These are phyloP conservation scores for Ptychochromis oligacanthus DNA, from an alignment of 2,113 vertebrate genomes.

Conservation along the genomic window DNA sequence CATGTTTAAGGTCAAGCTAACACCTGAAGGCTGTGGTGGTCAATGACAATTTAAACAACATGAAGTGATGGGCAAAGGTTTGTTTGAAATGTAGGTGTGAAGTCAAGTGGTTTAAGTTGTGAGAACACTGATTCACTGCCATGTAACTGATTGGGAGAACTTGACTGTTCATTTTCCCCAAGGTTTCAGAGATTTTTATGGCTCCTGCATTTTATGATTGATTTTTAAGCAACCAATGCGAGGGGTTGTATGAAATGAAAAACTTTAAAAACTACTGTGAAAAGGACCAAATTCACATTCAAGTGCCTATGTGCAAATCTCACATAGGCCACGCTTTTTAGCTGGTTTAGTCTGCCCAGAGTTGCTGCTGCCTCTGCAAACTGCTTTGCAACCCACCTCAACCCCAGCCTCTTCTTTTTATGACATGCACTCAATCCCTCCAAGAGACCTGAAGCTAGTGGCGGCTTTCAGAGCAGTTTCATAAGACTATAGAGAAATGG, in stretches of 20 bases:
- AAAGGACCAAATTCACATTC: background rate
- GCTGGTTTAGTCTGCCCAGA: background rate
- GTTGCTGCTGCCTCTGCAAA: background rate
- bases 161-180: background rate
- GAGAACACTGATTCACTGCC: background rate
- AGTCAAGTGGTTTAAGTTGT: background rate
- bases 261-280: background rate
- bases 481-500: background rate
- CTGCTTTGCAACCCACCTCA: background rate
- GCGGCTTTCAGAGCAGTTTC: background rate
- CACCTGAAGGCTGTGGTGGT: background rate
- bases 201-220: background rate
- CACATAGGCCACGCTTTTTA: background rate
- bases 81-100: background rate
- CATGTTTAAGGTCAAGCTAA: background rate
- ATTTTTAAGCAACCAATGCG: background rate
- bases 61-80: background rate
- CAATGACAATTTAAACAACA: background rate
- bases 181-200: too few species aligned
- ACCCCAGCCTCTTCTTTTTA: background rate
- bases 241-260: background rate
- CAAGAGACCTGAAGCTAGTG: background rate
- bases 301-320: background rate
- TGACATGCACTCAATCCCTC: background rate
- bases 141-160: rapidly evolving